Evolutionary conservation across 2,113 vertebrate genomes (phyloP), one percentile per base, ranked within the genome.

Genomic region (Aramus guarauna): DNA sequence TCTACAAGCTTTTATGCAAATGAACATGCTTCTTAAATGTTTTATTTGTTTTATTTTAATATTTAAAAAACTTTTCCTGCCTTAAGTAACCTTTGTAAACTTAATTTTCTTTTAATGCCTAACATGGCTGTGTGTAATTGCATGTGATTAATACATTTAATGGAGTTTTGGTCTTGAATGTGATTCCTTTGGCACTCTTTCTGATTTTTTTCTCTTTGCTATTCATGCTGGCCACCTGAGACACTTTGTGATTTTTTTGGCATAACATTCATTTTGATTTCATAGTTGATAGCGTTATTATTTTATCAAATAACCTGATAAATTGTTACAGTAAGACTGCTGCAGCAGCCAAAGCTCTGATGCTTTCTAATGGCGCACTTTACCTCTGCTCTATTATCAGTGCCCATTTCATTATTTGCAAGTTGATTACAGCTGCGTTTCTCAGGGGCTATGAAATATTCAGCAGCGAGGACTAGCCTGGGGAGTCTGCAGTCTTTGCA

Each of bases 321-420:
- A 95, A 95, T 90, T 82, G 86, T 55, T 94, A 43, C 47, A 94
- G 72, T 30, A 63, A 39, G 77, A 34, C 68, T 68, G 56, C 43
- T 78, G 72, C 23, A 90, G 66, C 76, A 73, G 68, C 78, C 74
- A 55, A 62, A 87, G 86, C 88, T 52, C 29, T 72, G 66, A 73
- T 76, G 59, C 41, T 87, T 92, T 92, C 88, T 94, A 92, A 96
- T 87, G 92, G 85, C 2, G 2, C 66, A 39, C 76, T 94, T 96
- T 92, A 75, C 90, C 90, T 95, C 92, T 79, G 76, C 58, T 91
- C 34, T 64, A 27, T 91, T 89, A 92, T 93, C 19, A 52, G 88
- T 90, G 90, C 92, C 96, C 92, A 88, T 97, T 97, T 96, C 93
- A 97, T 97, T 97, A 97, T 95, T 94, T 96, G 81, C 16, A 29